A percentile compares a stretch with the other conserved stretches of the same genome.
Evolutionary conservation across 2,113 vertebrate species (phyloP).

Genomic region (Henicopernis longicauda): DNA sequence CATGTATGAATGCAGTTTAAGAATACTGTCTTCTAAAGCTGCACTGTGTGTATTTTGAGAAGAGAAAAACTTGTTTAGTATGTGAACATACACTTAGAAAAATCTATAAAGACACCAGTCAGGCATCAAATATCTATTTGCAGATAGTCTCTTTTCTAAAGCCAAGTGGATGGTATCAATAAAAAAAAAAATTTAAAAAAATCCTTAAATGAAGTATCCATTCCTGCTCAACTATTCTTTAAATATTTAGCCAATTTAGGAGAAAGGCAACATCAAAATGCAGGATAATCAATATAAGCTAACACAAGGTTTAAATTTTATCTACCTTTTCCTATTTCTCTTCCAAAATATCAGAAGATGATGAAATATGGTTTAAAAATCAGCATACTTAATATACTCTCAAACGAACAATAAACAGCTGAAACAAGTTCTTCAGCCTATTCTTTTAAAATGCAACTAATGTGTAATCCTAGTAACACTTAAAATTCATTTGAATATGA

Average conservation of each 20-base stretch:
- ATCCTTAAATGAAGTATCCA: background rate
- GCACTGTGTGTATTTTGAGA: background rate
- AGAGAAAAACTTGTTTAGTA: background rate
- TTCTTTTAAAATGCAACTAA: background rate
- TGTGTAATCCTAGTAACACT: constrained; percentile 25
- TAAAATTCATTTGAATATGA: constrained; percentile 69
- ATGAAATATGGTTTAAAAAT: constrained; percentile 30
- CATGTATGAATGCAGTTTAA: background rate
- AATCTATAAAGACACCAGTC: background rate
- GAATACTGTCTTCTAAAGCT: background rate
- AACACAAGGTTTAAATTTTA: background rate
- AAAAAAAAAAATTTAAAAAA: background rate
- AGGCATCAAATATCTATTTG: background rate
- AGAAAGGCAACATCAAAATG: background rate
- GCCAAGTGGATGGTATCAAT: background rate
- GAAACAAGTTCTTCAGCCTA: background rate
- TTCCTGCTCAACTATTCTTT: background rate
- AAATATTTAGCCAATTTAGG: background rate
- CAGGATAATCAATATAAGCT: background rate
- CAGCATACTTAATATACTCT: background rate
- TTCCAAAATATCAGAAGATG: background rate
- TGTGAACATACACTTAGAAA: background rate
- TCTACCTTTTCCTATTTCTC: background rate
- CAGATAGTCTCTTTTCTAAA: background rate
- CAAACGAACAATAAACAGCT: constrained; percentile 27